These are phyloP conservation scores for Prinia subflava DNA, from an alignment of 2,113 vertebrate species.

Conservation along the genomic window DNA sequence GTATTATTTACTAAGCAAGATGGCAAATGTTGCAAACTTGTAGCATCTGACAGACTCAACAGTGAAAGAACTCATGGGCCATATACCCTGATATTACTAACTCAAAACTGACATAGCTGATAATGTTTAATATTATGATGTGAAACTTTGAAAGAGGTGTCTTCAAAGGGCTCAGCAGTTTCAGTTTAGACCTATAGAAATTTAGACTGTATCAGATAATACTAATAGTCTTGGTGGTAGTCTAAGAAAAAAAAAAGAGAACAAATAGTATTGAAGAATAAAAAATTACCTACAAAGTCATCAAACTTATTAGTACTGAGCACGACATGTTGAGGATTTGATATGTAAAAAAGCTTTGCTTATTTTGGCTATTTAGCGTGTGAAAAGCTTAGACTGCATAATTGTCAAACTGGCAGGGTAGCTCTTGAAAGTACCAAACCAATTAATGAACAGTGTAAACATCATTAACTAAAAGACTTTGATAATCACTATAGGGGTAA, in stretches of 20 bases:
- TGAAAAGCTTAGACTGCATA: background rate
- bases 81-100: background rate
- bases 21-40: background rate
- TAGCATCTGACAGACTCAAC: background rate
- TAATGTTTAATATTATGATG: background rate
- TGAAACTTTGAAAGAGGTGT: background rate
- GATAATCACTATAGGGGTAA: background rate
- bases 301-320: background rate
- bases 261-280: background rate
- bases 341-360: background rate
- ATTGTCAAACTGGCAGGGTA: background rate
- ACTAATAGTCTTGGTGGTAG: background rate
- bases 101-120: background rate
- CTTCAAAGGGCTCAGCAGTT: background rate
- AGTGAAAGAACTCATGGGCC: background rate
- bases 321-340: background rate
- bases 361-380: background rate
- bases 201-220: background rate
- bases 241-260: background rate
- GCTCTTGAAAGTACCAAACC: background rate
- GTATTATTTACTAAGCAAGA: background rate
- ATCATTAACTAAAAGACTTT: background rate
- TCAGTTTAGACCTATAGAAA: background rate
- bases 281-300: background rate
- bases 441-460: constrained; percentile 21